Evolutionary conservation across 2,888 invertebrate genomes (phyloP).

Genomic region (Dimorphilus gyrociliatus): DNA sequence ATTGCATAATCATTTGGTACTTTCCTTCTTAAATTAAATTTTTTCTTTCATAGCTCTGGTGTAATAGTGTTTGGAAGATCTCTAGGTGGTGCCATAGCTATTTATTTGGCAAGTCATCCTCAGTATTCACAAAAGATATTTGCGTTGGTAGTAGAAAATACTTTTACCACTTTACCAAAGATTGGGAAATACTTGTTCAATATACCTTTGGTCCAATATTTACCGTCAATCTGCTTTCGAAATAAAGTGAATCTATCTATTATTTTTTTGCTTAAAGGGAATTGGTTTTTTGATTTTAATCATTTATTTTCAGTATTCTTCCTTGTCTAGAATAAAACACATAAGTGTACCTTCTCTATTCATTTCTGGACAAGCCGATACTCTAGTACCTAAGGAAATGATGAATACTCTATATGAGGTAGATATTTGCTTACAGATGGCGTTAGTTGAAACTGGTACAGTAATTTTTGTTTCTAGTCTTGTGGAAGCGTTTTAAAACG

Average conservation of each 20-base stretch:
- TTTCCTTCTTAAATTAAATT: too few relatives aligned
- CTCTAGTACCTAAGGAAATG: slow-evolving; percentile 76
- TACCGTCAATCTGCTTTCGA: slow-evolving; percentile 70
- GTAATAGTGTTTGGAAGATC: slow-evolving; percentile 49
- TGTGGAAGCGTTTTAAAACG: slow-evolving; percentile 62
- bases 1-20: too few relatives aligned
- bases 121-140: slow-evolving; percentile 62
- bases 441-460: slow-evolving; percentile 1
- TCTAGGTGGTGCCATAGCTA: slow-evolving; percentile 78
- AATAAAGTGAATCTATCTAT: slow-evolving; percentile 53
- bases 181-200: slow-evolving; percentile 70
- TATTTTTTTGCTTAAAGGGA: slow-evolving; percentile 1
- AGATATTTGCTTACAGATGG: slow-evolving; percentile 9
- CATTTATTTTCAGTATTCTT: slow-evolving; percentile 35
- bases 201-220: slow-evolving; percentile 52
- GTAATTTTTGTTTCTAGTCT: slow-evolving; percentile 25
- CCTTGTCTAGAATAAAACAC: slow-evolving; percentile 51
- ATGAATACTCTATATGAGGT: slow-evolving; percentile 58
- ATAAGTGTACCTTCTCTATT: slow-evolving; percentile 63
- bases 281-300: not conserved
- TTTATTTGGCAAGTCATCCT: slow-evolving; percentile 61
- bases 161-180: slow-evolving; percentile 82
- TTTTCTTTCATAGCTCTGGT: too few relatives aligned
- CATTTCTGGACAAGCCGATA: slow-evolving; percentile 70
- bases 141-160: slow-evolving; percentile 79